Evolutionary conservation across 1,140 invertebrate genomes (phyloP), one percentile per base, ranked within the genome.

Genomic region (Orchestia grillus): DNA sequence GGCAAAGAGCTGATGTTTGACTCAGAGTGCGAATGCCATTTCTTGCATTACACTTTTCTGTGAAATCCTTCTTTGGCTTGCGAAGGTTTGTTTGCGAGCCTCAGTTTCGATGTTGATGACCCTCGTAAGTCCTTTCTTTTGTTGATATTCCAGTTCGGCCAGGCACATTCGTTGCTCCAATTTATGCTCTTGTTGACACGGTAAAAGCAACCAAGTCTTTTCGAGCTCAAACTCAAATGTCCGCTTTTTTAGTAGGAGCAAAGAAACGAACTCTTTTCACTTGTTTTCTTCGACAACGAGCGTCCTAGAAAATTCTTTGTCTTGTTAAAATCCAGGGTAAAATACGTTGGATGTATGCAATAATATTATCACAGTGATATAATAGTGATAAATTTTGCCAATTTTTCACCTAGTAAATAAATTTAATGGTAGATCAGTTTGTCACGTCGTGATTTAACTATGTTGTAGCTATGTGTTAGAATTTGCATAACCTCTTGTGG

Each of bases 101-200:
- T 44, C 19, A 94, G 44, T 94, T 45, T 6, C 92, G 88, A 91
- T 91, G 41, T 91, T 42, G 88, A 91, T 42, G 88, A 91, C 88
- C 44, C 41, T 91, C 41, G 88, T 43, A 91, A 91, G 44, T 42
- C 88, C 88, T 91, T 91, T 91, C 44, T 42, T 44, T 94, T 94
- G 92, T 94, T 94, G 92, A 45, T 91, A 94, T 94, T 94, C 41
- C 44, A 45, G 40, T 44, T 94, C 44, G 92, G 41, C 44, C 36
- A 44, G 40, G 92, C 3, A 94, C 92, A 47, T 45, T 45, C 92
- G 44, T 47, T 94, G 92, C 92, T 1, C 92, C 92, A 45, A 94
- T 94, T 94, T 94, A 94, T 94, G 92, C 92, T 44, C 92, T 45
- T 94, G 92, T 94, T 94, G 92, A 94, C 44, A 45, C 44, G 40